Evolutionary conservation across 2,888 invertebrate species (phyloP).

Genomic region (Thyatira batis): DNA sequence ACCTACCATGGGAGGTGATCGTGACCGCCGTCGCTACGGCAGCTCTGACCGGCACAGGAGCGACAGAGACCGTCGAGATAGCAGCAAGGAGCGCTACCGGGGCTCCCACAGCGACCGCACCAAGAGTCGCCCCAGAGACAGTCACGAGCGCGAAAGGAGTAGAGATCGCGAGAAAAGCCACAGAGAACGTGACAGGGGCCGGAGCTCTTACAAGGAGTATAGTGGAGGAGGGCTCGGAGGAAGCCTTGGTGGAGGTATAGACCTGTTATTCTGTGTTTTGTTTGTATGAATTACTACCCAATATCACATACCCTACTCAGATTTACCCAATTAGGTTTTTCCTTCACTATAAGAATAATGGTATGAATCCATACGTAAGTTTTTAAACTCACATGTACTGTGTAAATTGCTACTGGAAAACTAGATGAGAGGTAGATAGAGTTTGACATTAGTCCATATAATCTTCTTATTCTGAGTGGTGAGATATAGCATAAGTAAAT

Average conservation of each 20-base stretch:
- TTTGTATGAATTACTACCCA: too few relatives aligned
- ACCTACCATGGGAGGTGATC: constrained; percentile 40
- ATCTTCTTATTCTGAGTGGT: constrained; percentile 2
- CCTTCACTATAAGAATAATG: too few relatives aligned
- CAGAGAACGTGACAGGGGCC: constrained; percentile 39
- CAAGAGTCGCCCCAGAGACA: constrained; percentile 20
- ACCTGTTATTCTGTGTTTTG: not conserved
- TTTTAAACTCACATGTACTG: too few relatives aligned
- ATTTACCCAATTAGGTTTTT: too few relatives aligned
- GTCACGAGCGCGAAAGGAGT: constrained; percentile 19
- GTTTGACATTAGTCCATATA: too few relatives aligned
- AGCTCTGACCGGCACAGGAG: constrained; percentile 23
- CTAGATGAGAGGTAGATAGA: too few relatives aligned
- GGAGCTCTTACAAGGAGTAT: constrained; percentile 43
- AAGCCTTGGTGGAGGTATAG: constrained; percentile 58
- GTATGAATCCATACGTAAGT: too few relatives aligned
- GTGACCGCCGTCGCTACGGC: constrained; percentile 34
- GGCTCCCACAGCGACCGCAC: constrained; percentile 32
- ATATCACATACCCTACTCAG: too few relatives aligned
- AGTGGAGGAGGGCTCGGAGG: constrained; percentile 58
- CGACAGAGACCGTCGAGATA: constrained; percentile 14
- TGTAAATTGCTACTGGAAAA: too few relatives aligned
- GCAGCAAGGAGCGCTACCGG: constrained; percentile 15
- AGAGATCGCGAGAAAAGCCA: constrained; percentile 22
- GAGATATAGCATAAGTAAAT: not conserved